Conservation (phyloP, 2,888 invertebrate genomes). For the Calliopum simillimum region DNA sequence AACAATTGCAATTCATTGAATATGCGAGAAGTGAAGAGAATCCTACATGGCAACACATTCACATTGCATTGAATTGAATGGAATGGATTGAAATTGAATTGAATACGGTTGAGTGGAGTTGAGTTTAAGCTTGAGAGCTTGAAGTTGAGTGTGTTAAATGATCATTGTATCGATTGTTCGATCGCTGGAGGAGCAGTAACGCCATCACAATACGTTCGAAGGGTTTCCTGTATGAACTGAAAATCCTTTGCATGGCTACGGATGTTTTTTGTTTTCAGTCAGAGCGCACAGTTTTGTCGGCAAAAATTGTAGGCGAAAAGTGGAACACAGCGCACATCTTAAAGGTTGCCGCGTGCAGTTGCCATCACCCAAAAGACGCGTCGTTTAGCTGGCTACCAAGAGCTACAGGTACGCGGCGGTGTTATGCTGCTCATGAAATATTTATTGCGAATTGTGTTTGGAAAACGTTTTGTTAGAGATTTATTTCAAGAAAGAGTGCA, state of each 20-base stretch:
- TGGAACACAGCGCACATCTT: constrained; percentile 23
- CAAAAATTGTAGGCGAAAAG: constrained; percentile 28
- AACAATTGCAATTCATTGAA: constrained; percentile 37
- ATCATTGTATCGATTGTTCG: too few relatives aligned
- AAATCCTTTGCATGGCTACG: neutral
- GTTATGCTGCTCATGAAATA: constrained; percentile 47
- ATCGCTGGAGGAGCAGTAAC: neutral
- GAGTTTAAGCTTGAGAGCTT: constrained; percentile 2
- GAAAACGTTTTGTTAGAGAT: constrained; percentile 19
- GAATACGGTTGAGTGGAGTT: neutral
- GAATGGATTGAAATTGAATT: constrained; percentile 8
- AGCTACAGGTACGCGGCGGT: constrained; percentile 33
- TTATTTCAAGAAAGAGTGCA: constrained; percentile 7
- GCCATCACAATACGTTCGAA: neutral
- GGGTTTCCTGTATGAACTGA: constrained; percentile 14
- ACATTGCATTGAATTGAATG: constrained; percentile 37
- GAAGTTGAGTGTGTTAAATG: neutral
- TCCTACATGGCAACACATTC: constrained; percentile 8
- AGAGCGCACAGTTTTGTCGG: constrained; percentile 2
- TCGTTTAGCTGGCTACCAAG: constrained; percentile 6
- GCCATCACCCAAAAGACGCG: constrained; percentile 14
- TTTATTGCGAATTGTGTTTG: constrained; percentile 49
- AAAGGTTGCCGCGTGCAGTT: constrained; percentile 33
- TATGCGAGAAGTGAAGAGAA: constrained; percentile 1
- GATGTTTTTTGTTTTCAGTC: neutral